These are phyloP conservation scores for mouse (Mus musculus) DNA, from an alignment of 2,113 vertebrate species.

Conservation along the genomic window GRCm39 chr11:40679501-40680000, in stretches of 20 bases:
- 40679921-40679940: background rate
- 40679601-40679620: conserved; percentile 17
- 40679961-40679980: background rate
- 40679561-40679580: background rate
- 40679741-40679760: background rate
- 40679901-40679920: background rate
- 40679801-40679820: background rate
- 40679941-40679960: background rate
- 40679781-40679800: background rate
- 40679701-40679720: background rate
- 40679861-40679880: too few species aligned
- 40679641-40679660: background rate
- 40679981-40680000: background rate
- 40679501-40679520: conserved; percentile 11
- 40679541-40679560: conserved; percentile 21
- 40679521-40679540: conserved; percentile 14
- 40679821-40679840: too few species aligned
- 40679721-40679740: background rate
- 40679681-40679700: background rate
- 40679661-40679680: background rate
- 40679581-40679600: background rate
- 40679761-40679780: background rate
- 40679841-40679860: background rate
- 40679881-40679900: background rate
- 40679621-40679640: conserved; percentile 21